Evolutionary conservation across 2,797 vertebrate genomes (phyloP).

Genomic region (Holocentrus rufus): DNA sequence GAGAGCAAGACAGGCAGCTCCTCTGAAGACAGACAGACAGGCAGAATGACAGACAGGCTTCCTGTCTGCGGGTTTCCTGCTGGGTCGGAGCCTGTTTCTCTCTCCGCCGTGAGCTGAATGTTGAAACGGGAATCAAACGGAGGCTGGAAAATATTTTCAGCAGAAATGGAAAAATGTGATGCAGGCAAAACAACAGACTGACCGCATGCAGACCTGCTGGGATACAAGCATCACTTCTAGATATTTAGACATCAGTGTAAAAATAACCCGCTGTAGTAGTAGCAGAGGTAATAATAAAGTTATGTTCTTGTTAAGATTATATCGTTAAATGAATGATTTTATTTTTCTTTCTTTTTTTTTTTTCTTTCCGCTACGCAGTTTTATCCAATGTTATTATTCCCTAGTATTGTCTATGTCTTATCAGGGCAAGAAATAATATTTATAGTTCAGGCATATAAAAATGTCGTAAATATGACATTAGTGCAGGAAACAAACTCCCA

Average conservation of each 20-base stretch:
- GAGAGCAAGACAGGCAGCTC: neutral
- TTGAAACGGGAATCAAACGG: conserved; percentile 45
- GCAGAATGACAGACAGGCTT: neutral
- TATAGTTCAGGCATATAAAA: no score
- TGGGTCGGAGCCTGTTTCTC: neutral
- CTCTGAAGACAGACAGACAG: neutral
- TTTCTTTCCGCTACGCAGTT: neutral
- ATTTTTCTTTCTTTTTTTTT: neutral
- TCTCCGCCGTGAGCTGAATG: conserved; percentile 50
- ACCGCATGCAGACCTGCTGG: no score
- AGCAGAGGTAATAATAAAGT: no score
- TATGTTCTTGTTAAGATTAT: no score
- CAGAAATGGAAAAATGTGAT: neutral
- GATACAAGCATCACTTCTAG: no score
- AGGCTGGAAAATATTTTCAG: conserved; percentile 26
- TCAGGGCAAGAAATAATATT: no score
- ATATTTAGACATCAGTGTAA: no score
- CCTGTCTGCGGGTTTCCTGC: neutral
- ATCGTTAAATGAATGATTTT: neutral
- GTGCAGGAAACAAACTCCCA: no score
- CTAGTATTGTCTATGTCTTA: no score
- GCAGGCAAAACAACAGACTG: no score
- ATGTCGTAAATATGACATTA: no score
- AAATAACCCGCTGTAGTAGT: no score
- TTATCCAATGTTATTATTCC: neutral